phyloP scores from a whole-genome alignment of 2,888 invertebrate species.

The Dryobotodes eremita region DNA sequence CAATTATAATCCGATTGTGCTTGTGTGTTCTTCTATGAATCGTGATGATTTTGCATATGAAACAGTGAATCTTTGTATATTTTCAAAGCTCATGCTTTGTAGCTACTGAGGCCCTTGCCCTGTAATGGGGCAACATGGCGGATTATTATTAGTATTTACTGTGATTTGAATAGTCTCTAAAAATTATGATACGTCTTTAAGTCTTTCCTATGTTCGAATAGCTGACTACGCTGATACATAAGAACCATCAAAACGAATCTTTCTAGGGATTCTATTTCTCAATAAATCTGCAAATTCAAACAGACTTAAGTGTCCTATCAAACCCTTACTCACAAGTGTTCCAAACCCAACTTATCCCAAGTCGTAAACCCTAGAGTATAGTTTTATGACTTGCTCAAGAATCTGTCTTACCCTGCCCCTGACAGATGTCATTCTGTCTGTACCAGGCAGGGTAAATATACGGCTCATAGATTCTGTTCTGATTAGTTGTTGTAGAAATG shows the following conservation, averaged over 20 bases:
- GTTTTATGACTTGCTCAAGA: conserved; percentile 44
- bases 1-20: neutral
- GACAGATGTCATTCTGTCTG: conserved; percentile 44
- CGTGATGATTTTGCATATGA: neutral
- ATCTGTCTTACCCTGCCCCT: conserved; percentile 15
- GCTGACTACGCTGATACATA: no score
- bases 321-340: neutral
- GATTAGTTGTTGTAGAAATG: conserved; percentile 10
- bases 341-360: conserved; percentile 27
- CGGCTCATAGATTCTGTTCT: conserved; percentile 15
- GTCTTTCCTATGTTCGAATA: no score
- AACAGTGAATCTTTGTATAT: no score
- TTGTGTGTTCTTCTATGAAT: neutral
- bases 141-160: neutral
- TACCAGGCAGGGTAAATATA: neutral
- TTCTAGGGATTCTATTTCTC: neutral
- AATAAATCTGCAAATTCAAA: conserved; percentile 25
- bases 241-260: neutral
- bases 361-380: conserved; percentile 34
- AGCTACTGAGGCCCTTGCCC: neutral
- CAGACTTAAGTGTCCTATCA: conserved; percentile 15
- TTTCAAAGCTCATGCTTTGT: no score
- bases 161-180: neutral
- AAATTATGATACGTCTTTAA: neutral
- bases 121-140: no score